Conservation (phyloP, 2,888 invertebrate genomes). For the Spialia ferax region DNA sequence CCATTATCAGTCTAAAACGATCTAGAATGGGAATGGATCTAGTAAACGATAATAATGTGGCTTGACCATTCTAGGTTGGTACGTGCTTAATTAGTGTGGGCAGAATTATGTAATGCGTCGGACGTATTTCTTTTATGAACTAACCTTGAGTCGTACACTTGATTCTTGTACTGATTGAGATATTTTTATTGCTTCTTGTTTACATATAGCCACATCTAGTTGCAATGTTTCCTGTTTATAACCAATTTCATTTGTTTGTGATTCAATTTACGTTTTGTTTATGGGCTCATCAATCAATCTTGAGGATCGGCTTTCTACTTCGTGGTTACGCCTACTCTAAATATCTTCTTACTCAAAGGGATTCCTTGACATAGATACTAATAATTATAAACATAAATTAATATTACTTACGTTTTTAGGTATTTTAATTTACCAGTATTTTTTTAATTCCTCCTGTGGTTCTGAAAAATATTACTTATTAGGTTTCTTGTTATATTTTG, state of each 20-base stretch:
- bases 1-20: conserved; percentile 48
- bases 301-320: conserved; percentile 24
- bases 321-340: conserved; percentile 13
- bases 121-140: conserved; percentile 68
- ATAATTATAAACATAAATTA: no score
- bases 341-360: conserved; percentile 14
- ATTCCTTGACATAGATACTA: conserved; percentile 19
- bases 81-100: conserved; percentile 76
- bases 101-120: conserved; percentile 68
- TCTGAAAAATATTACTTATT: no score
- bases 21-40: conserved; percentile 51
- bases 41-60: conserved; percentile 63
- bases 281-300: conserved; percentile 19
- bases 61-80: conserved; percentile 67
- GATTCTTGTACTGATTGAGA: conserved; percentile 75
- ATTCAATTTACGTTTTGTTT: conserved; percentile 33
- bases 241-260: conserved; percentile 45
- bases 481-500: background rate
- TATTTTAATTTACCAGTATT: no score
- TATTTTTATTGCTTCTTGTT: conserved; percentile 68
- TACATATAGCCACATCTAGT: conserved; percentile 57
- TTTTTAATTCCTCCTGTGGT: background rate
- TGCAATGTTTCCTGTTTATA: conserved; percentile 55
- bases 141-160: conserved; percentile 73
- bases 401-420: no score